Evolutionary conservation across 2,113 vertebrate genomes (phyloP).

Genomic region (Epinephelus cyanopodus): DNA sequence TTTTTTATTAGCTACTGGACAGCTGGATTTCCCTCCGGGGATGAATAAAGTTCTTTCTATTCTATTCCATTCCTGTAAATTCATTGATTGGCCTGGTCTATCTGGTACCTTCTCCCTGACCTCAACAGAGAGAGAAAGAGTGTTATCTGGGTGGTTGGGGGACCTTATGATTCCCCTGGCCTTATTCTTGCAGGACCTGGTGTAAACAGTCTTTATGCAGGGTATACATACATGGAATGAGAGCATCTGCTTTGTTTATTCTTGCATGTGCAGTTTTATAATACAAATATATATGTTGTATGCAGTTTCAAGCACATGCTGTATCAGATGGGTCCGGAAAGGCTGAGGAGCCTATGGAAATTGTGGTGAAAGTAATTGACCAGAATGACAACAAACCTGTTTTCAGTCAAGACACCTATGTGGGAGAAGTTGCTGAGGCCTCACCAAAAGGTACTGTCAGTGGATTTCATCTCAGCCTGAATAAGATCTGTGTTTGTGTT

Average conservation of each 20-base stretch:
- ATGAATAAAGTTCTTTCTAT: too few species aligned
- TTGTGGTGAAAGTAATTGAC: constrained; percentile 76
- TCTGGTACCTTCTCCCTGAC: too few species aligned
- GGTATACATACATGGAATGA: too few species aligned
- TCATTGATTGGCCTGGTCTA: too few species aligned
- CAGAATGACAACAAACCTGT: constrained; percentile 81
- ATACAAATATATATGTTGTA: background rate
- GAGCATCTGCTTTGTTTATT: background rate
- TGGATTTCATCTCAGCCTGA: background rate
- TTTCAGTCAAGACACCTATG: constrained; percentile 70
- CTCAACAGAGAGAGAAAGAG: too few species aligned
- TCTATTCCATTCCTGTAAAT: too few species aligned
- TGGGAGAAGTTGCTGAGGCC: constrained; percentile 78
- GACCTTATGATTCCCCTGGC: too few species aligned
- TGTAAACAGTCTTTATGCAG: too few species aligned
- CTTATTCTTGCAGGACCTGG: too few species aligned
- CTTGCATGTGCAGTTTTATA: background rate
- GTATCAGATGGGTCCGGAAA: accelerated
- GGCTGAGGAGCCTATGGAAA: constrained; percentile 69
- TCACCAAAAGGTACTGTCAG: constrained; percentile 59
- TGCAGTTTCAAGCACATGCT: constrained; percentile 74
- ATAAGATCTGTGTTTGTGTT: background rate
- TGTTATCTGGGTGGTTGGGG: too few species aligned
- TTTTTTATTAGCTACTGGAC: too few species aligned
- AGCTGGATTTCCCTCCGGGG: too few species aligned